phyloP scores from a whole-genome alignment of 2,888 invertebrate species.

The Pemphredon lugubris region DNA sequence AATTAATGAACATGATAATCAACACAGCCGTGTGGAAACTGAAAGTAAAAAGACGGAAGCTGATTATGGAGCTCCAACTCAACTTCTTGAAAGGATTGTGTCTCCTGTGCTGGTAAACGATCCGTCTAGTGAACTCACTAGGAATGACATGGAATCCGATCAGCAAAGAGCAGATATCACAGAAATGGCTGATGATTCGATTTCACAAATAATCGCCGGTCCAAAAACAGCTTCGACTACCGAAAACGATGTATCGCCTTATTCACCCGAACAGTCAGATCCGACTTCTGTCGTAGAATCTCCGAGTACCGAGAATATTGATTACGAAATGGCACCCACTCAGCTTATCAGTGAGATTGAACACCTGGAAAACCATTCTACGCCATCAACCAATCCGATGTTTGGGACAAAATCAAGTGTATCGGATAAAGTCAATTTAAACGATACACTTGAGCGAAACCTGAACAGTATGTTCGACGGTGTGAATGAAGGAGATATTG shows the following conservation, averaged over 20 bases:
- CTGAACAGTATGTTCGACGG: constrained; percentile 69
- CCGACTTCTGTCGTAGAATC: neutral
- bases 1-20: too few species aligned
- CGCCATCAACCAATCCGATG: neutral
- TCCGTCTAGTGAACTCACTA: neutral
- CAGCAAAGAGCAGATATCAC: constrained; percentile 8
- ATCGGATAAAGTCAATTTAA: constrained; percentile 2
- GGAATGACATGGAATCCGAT: neutral
- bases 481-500: constrained; percentile 41
- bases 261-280: neutral
- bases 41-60: constrained; percentile 9
- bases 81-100: constrained; percentile 13
- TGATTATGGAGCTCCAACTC: constrained; percentile 34
- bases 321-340: constrained; percentile 61
- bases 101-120: neutral
- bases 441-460: constrained; percentile 66
- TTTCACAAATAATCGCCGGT: constrained; percentile 37
- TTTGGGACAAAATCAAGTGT: neutral
- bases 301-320: constrained; percentile 43
- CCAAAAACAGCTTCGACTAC: neutral
- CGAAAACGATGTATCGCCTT: neutral
- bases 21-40: too few species aligned
- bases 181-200: constrained; percentile 35
- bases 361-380: neutral
- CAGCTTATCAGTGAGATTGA: constrained; percentile 39